phyloP scores from a whole-genome alignment of 2,888 invertebrate genomes.

The Leucophenga maculata region DNA sequence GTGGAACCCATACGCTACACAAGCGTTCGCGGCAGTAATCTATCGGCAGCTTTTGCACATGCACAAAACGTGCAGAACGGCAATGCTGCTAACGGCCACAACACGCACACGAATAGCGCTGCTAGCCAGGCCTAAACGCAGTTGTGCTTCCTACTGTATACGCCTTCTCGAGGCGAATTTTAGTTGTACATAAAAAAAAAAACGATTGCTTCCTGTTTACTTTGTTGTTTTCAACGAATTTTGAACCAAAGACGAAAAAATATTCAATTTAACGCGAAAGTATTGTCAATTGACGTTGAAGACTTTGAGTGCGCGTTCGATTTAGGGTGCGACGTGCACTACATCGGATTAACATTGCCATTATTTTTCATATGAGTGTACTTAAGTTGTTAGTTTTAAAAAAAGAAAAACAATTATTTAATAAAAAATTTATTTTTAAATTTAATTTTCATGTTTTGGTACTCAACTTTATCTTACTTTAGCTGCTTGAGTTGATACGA shows the following conservation, averaged over 20 bases:
- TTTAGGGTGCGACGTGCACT: no score
- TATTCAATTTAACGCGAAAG: slow-evolving; percentile 44
- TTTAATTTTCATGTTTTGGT: no score
- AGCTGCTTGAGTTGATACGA: no score
- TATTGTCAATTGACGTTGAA: slow-evolving; percentile 38
- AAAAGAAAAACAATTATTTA: slow-evolving; percentile 20
- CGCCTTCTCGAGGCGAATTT: slow-evolving; percentile 36
- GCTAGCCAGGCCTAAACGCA: slow-evolving; percentile 48
- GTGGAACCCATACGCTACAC: slow-evolving; percentile 70
- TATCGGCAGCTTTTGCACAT: slow-evolving; percentile 51
- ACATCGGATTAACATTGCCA: slow-evolving; percentile 25
- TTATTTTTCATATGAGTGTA: slow-evolving; percentile 45
- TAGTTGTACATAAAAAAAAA: not conserved
- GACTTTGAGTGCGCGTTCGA: slow-evolving; percentile 45
- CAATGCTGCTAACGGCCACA: slow-evolving; percentile 40
- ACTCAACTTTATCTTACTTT: no score
- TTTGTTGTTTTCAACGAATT: slow-evolving; percentile 43
- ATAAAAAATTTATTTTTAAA: slow-evolving; percentile 41
- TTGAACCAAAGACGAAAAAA: slow-evolving; percentile 62
- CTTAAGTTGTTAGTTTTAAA: slow-evolving; percentile 48
- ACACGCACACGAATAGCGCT: slow-evolving; percentile 52
- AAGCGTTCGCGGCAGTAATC: slow-evolving; percentile 67
- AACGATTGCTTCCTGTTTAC: not conserved
- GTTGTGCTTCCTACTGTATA: not conserved
- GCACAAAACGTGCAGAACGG: not conserved